Evolutionary conservation across 2,888 invertebrate species (phyloP).

Genomic region (Leucophenga montana): DNA sequence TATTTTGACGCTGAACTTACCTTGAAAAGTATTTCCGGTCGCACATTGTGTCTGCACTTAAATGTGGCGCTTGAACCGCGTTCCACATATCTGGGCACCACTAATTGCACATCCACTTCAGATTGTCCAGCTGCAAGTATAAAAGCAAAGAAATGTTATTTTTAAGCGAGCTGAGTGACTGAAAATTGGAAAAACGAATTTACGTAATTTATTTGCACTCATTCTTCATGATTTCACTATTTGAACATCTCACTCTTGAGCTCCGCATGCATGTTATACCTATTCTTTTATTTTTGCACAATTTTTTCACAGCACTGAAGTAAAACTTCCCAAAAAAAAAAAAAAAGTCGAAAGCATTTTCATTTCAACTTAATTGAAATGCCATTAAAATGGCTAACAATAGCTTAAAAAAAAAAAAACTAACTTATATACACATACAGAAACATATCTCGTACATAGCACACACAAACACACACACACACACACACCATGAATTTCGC

Average conservation of each 20-base stretch:
- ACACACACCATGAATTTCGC: too few species aligned
- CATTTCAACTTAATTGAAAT: slow-evolving; percentile 57
- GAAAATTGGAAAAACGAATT: neutral
- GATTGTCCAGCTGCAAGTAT: slow-evolving; percentile 71
- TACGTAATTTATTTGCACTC: too few species aligned
- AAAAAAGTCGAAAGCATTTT: slow-evolving; percentile 4
- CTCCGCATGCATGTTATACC: neutral
- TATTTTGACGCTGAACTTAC: slow-evolving; percentile 74
- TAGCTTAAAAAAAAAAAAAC: slow-evolving; percentile 17
- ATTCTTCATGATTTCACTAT: too few species aligned
- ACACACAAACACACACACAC: too few species aligned
- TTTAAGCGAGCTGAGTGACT: slow-evolving; percentile 6
- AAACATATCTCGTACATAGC: too few species aligned
- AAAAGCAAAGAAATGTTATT: slow-evolving; percentile 17
- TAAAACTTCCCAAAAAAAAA: too few species aligned
- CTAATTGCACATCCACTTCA: slow-evolving; percentile 79
- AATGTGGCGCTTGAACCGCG: slow-evolving; percentile 81
- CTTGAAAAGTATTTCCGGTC: slow-evolving; percentile 83
- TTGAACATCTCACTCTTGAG: too few species aligned
- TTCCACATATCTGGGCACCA: slow-evolving; percentile 82
- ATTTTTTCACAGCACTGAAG: neutral
- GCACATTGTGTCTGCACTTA: slow-evolving; percentile 84
- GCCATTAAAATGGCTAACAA: slow-evolving; percentile 44
- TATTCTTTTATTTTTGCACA: neutral
- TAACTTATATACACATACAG: too few species aligned